A percentile compares a stretch with the other conserved stretches of the same genome.
These are phyloP conservation scores for Cryptus viduatorius DNA, from an alignment of 2,888 invertebrate species.

Conservation along the genomic window DNA sequence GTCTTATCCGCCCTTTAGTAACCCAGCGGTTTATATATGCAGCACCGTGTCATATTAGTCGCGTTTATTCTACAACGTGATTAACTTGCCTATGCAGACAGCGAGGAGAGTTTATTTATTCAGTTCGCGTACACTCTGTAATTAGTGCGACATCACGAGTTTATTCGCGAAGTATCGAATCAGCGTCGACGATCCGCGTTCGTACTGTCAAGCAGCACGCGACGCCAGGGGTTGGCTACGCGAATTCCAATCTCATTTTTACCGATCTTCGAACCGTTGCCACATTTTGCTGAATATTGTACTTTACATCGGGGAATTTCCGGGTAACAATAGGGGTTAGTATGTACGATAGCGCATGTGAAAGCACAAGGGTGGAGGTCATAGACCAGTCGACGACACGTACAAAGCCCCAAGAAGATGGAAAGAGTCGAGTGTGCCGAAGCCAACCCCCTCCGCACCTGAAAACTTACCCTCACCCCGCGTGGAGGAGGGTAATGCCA, in stretches of 20 bases:
- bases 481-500: constrained; percentile 35
- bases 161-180: background rate
- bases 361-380: background rate
- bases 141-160: constrained; percentile 12
- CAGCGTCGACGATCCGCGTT: background rate
- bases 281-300: constrained; percentile 13
- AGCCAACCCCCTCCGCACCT: background rate
- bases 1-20: background rate
- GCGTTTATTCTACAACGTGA: background rate
- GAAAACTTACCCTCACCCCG: constrained; percentile 44
- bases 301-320: background rate
- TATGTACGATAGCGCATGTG: background rate
- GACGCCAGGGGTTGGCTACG: too few species aligned
- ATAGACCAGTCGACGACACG: constrained; percentile 15
- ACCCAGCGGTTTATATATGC: background rate
- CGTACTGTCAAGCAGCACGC: background rate
- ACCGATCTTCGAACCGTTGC: background rate
- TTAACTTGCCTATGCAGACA: background rate
- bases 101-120: background rate
- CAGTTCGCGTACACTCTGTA: background rate
- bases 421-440: background rate
- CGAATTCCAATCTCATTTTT: background rate
- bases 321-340: background rate
- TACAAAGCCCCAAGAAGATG: constrained; percentile 5
- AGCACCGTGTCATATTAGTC: too few species aligned